Evolutionary conservation across 2,113 vertebrate species (phyloP).

Genomic region (Blennius ocellaris): DNA sequence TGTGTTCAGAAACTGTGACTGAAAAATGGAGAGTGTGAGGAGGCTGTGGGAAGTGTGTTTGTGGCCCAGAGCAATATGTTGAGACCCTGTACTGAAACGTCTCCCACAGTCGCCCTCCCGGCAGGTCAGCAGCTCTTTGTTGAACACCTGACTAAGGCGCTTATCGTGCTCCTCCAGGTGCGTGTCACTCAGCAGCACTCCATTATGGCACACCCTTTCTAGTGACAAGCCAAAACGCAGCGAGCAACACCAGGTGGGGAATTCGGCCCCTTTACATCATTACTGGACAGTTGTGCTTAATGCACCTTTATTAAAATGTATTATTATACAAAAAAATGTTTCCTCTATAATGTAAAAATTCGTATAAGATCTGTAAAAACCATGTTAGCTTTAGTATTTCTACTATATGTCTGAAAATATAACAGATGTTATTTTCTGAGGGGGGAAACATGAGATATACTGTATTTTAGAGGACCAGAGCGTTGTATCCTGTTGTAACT

Average conservation of each 20-base stretch:
- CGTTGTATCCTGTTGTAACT: too few relatives aligned
- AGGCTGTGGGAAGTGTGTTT: constrained; percentile 53
- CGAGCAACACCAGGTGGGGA: background rate
- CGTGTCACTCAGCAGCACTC: constrained; percentile 65
- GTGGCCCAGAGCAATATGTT: constrained; percentile 45
- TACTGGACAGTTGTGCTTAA: too few relatives aligned
- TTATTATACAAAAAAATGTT: too few relatives aligned
- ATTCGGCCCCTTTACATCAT: too few relatives aligned
- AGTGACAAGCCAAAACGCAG: background rate
- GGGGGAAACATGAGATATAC: too few relatives aligned
- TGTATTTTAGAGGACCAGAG: too few relatives aligned
- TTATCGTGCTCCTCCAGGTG: constrained; percentile 67
- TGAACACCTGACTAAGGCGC: constrained; percentile 47
- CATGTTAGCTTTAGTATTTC: too few relatives aligned
- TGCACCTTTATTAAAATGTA: too few relatives aligned
- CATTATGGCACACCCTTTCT: constrained; percentile 55
- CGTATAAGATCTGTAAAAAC: too few relatives aligned
- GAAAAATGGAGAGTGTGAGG: constrained; percentile 53
- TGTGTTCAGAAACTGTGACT: constrained; percentile 51
- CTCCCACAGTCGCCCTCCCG: constrained; percentile 34
- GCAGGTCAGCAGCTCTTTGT: constrained; percentile 51
- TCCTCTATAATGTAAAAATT: too few relatives aligned
- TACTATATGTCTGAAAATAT: too few relatives aligned
- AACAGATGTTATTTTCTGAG: too few relatives aligned
- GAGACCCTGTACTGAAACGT: constrained; percentile 47